These are phyloP conservation scores for Sebastes vulpes DNA, from an alignment of 2,797 vertebrate genomes.

Conservation along the genomic window DNA sequence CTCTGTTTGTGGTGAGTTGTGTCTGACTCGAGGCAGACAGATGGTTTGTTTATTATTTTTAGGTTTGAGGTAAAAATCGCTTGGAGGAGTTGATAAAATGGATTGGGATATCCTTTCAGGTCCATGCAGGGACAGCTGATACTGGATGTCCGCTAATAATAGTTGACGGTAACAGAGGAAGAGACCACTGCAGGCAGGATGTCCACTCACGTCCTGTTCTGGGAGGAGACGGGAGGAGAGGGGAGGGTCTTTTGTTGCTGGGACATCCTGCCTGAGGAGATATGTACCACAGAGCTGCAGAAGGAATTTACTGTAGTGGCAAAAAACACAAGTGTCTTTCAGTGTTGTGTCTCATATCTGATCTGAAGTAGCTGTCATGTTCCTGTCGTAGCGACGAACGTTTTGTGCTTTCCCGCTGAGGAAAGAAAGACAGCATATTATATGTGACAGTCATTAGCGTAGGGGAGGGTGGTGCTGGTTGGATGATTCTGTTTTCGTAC, in stretches of 20 bases:
- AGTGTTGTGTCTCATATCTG: slow-evolving; percentile 1
- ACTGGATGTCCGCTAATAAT: slow-evolving; percentile 63
- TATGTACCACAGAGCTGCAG: slow-evolving; percentile 60
- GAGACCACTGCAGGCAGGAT: slow-evolving; percentile 75
- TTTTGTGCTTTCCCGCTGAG: neutral
- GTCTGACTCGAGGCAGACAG: neutral
- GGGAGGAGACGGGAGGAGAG: slow-evolving; percentile 54
- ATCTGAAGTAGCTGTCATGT: neutral
- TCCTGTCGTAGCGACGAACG: neutral
- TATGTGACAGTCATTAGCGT: neutral
- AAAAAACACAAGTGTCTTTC: slow-evolving; percentile 25
- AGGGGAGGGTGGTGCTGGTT: neutral
- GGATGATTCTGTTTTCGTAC: neutral
- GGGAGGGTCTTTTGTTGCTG: slow-evolving; percentile 70
- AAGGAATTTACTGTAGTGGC: slow-evolving; percentile 41
- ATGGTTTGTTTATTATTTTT: slow-evolving; percentile 9
- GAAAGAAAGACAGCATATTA: neutral
- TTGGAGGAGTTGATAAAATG: neutral
- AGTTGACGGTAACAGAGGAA: slow-evolving; percentile 74
- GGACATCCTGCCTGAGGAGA: slow-evolving; percentile 70
- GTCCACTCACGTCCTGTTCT: slow-evolving; percentile 78
- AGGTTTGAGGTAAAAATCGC: neutral
- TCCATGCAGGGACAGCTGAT: slow-evolving; percentile 54
- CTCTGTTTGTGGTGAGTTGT: slow-evolving; percentile 25
- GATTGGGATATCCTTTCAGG: neutral